phyloP scores from a whole-genome alignment of 2,113 vertebrate genomes.

The Arothron firmamentum region DNA sequence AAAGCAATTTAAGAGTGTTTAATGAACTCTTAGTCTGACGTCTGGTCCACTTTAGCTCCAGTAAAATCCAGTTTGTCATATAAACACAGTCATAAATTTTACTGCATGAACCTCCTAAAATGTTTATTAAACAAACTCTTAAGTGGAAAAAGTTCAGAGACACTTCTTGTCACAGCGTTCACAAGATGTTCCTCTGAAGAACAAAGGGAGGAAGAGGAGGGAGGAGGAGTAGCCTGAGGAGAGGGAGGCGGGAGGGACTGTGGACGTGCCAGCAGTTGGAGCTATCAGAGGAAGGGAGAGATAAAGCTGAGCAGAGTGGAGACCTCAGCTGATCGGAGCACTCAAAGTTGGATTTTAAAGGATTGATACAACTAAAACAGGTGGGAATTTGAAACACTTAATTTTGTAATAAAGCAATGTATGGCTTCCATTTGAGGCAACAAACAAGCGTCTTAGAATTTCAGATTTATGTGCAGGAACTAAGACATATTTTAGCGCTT shows the following conservation, averaged over 20 bases:
- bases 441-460: no score
- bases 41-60: not conserved
- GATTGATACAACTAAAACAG: not conserved
- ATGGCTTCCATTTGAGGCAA: no score
- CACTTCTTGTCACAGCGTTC: constrained; percentile 19
- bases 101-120: constrained; percentile 19
- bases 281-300: constrained; percentile 4
- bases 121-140: constrained; percentile 11
- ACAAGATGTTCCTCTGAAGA: constrained; percentile 40
- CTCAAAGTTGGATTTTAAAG: not conserved
- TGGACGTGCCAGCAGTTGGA: not conserved
- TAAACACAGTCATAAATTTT: constrained; percentile 15
- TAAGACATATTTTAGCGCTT: no score
- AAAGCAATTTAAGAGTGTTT: not conserved
- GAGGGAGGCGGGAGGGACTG: no score
- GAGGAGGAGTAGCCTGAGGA: not conserved
- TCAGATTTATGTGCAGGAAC: no score
- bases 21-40: constrained; percentile 4
- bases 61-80: constrained; percentile 27
- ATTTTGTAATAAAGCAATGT: no score
- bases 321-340: not conserved
- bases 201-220: not conserved
- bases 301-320: not conserved
- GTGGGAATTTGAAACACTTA: constrained; percentile 10
- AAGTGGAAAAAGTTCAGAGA: constrained; percentile 31